Evolutionary conservation across 2,888 invertebrate genomes (phyloP).

Genomic region (Trissolcus japonicus): DNA sequence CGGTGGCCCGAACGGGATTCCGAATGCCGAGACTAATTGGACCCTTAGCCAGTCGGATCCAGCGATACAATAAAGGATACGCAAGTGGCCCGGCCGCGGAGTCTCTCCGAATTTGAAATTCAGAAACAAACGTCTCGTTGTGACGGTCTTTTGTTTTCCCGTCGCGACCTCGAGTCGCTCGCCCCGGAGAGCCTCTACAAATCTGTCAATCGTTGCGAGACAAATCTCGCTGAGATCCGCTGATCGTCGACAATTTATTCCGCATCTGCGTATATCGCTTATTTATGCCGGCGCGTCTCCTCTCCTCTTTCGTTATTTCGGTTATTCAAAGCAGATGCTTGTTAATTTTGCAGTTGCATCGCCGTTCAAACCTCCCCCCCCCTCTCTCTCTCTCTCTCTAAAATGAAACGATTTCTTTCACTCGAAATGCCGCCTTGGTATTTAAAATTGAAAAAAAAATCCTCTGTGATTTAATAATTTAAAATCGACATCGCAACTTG

Average conservation of each 20-base stretch:
- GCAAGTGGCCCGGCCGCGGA: constrained; percentile 42
- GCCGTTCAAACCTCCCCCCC: not conserved
- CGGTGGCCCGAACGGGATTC: constrained; percentile 68
- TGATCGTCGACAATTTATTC: constrained; percentile 50
- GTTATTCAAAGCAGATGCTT: constrained; percentile 34
- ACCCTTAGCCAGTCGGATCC: constrained; percentile 68
- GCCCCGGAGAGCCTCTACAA: constrained; percentile 66
- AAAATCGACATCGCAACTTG: constrained; percentile 12
- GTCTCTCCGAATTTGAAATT: constrained; percentile 72
- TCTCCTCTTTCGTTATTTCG: constrained; percentile 22
- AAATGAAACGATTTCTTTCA: too few relatives aligned
- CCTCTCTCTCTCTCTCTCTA: not conserved
- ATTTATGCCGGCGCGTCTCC: not conserved
- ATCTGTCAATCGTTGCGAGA: constrained; percentile 75
- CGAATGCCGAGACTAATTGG: constrained; percentile 76
- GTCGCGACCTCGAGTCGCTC: constrained; percentile 36
- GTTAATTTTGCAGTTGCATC: constrained; percentile 34
- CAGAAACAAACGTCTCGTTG: constrained; percentile 66
- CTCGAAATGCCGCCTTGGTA: constrained; percentile 39
- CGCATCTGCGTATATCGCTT: constrained; percentile 34
- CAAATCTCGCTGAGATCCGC: constrained; percentile 68
- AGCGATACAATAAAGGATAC: constrained; percentile 62
- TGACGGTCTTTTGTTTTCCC: constrained; percentile 60
- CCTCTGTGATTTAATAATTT: constrained; percentile 1
- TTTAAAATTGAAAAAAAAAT: constrained; percentile 21